Conservation (phyloP, 2,113 vertebrate species). For the Apteryx owenii region DNA sequence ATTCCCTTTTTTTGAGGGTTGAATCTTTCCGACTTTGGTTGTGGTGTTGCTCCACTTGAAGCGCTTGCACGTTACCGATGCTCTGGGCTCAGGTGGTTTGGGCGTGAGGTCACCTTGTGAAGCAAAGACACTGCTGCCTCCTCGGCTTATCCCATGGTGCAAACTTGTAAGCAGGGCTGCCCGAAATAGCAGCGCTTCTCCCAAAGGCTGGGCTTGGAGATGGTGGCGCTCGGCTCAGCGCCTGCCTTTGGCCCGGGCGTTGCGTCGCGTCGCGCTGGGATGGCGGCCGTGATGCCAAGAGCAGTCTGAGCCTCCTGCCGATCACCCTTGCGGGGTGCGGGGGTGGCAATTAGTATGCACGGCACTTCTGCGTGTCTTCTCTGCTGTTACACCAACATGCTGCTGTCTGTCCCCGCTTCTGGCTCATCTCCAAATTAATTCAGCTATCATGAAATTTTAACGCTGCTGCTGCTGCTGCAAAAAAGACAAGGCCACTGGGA, state of each 20-base stretch:
- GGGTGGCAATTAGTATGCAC: background rate
- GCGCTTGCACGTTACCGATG: background rate
- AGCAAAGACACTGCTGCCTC: background rate
- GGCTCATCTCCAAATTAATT: constrained; percentile 3
- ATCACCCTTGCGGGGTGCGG: background rate
- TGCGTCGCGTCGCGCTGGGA: background rate
- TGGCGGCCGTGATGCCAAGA: background rate
- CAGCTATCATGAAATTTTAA: constrained; percentile 29
- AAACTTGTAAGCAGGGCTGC: background rate
- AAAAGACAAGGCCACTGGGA: background rate
- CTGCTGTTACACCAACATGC: background rate
- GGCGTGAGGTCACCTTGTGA: background rate
- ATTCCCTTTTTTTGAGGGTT: background rate
- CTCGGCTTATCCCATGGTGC: background rate
- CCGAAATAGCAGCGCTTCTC: background rate
- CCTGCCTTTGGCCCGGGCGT: background rate
- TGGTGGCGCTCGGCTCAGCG: too few species aligned
- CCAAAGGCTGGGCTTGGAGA: background rate
- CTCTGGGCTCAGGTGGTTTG: background rate
- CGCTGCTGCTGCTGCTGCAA: background rate
- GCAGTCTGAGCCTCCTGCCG: background rate
- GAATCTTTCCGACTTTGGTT: background rate
- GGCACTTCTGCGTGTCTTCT: background rate
- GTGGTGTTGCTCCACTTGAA: background rate
- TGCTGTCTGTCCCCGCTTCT: background rate